phyloP scores from a whole-genome alignment of 2,113 vertebrate species.

The Turnix velox region DNA sequence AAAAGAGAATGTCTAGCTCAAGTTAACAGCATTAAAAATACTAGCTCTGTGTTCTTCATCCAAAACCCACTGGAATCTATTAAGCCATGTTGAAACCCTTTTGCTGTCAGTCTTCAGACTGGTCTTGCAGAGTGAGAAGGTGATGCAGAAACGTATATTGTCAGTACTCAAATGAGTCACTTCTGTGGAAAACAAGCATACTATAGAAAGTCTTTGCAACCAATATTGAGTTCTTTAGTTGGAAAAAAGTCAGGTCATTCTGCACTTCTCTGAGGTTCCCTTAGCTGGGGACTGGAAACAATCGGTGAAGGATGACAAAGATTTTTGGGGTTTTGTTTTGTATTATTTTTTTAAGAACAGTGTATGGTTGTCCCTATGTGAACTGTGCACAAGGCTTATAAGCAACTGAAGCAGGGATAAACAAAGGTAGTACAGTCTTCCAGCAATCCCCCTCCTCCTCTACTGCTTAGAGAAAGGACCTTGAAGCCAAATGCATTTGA shows the following conservation, averaged over 20 bases:
- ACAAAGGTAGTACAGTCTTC: background rate
- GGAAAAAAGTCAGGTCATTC: background rate
- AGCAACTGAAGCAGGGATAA: background rate
- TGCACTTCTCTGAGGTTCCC: background rate
- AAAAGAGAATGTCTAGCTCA: background rate
- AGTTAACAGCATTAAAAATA: background rate
- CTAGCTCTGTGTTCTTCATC: background rate
- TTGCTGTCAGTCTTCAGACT: background rate
- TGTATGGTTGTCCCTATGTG: background rate
- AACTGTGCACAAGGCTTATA: background rate
- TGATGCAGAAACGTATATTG: background rate
- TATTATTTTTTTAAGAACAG: background rate
- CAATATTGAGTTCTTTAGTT: background rate
- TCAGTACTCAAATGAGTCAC: background rate
- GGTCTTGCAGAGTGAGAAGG: background rate
- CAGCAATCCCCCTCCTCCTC: background rate
- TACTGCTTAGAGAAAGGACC: background rate
- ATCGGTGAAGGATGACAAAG: background rate
- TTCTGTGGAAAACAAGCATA: background rate
- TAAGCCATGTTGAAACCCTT: background rate
- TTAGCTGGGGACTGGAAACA: background rate
- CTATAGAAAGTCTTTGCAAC: background rate
- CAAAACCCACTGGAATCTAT: background rate
- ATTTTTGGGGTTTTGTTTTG: background rate
- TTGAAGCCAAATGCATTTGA: background rate